Conservation (phyloP, 1,140 invertebrate species). For the Muscidifurax raptorellus region DNA sequence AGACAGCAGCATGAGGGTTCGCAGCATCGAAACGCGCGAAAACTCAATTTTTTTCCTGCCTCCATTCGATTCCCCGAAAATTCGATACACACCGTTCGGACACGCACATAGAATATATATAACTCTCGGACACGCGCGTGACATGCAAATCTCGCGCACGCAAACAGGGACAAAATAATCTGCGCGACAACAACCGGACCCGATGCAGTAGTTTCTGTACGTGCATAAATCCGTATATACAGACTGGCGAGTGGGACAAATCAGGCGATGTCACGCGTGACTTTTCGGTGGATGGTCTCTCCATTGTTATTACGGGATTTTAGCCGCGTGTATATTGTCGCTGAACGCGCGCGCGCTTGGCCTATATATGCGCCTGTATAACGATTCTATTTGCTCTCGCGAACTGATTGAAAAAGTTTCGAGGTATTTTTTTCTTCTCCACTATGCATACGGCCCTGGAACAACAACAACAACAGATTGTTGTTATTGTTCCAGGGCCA, state of each 20-base stretch:
- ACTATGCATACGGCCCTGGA: no score
- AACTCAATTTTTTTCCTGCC: background rate
- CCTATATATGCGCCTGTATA: background rate
- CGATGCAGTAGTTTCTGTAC: background rate
- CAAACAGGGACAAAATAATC: background rate
- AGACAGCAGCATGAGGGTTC: no score
- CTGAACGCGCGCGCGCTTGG: background rate
- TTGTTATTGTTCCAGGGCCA: no score
- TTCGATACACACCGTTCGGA: no score
- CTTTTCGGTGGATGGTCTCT: background rate
- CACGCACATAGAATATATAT: background rate
- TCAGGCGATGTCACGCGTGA: slow-evolving; percentile 28
- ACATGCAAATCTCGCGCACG: slow-evolving; percentile 1
- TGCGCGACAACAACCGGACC: background rate
- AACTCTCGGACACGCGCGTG: background rate
- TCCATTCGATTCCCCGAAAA: background rate
- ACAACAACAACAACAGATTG: no score
- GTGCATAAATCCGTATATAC: background rate
- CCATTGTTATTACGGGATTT: slow-evolving; percentile 34
- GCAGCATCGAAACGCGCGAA: background rate
- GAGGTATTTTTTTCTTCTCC: no score
- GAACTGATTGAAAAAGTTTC: background rate
- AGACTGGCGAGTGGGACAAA: background rate
- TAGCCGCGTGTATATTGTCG: background rate
- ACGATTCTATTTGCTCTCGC: background rate